Base-by-base conservation (phyloP, 2,797 vertebrate genomes). In the Pangasius krempfi region DNA sequence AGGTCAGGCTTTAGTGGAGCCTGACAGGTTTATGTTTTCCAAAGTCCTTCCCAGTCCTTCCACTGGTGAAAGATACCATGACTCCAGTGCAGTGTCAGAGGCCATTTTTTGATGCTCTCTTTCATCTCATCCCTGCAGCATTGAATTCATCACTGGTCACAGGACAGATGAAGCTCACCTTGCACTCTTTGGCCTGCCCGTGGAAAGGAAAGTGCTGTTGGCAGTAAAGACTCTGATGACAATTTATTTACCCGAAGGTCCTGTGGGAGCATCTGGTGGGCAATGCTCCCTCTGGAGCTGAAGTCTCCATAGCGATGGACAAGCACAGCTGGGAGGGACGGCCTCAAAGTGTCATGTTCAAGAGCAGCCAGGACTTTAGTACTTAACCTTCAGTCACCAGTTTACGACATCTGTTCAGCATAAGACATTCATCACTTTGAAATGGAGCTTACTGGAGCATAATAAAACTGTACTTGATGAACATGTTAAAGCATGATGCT, bases 201-300 rank as follows among this genome's bases (percentile, higher is more conserved):
- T 78, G 85, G 92, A 93, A 95, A 91, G 84, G 50, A 82, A 93
- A 94, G 94, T 92, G 82, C 93, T 91, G 94, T 94, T 95, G 93
- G 93, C 93, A 90, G 92, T 95, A 95, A 94, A 94, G 94, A 95
- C 94, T 93, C 90, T 92, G 93, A 94, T 95, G 94, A 95, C 94
- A 94, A 93, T 96, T 96, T 95, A 94, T 96, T 95, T 96, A 94
- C 93, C 91, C 92, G 86, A 93, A 93, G 95, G 95, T 95, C 95
- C 94, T 91, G 62, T 87, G 84, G 47, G 89, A 95, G 95, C 96
- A 96, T 94, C 95, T 96, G 95, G 94, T n/a, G 62, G 87, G 91
- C 87, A 60, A 56, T 89, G 93, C 91, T 91, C 86, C 54, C 88
- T 88, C 91, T 91, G 75, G 60, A 86, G 86, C 79, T 87, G 44